phyloP scores from a whole-genome alignment of 2,113 vertebrate species.

The Riparia riparia region DNA sequence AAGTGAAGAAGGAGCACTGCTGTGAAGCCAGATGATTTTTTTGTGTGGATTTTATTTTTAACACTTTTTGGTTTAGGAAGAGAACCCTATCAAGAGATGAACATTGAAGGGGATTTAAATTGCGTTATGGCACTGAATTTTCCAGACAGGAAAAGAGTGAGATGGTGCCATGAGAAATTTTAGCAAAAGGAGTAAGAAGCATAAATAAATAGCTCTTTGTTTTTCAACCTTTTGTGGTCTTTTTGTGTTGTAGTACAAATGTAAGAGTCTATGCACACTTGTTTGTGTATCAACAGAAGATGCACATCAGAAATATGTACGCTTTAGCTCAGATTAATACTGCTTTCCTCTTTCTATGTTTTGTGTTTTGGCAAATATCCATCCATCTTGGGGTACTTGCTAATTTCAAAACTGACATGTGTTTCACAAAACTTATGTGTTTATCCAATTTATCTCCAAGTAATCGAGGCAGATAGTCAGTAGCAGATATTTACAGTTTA shows the following conservation, averaged over 20 bases:
- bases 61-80: background rate
- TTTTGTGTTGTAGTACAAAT: background rate
- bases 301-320: background rate
- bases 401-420: background rate
- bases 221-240: background rate
- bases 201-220: background rate
- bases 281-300: background rate
- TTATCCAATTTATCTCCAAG: background rate
- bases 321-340: background rate
- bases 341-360: background rate
- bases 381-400: background rate
- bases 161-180: background rate
- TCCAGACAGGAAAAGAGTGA: background rate
- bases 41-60: slow-evolving; percentile 5
- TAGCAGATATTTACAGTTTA: slow-evolving; percentile 31
- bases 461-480: background rate
- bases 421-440: background rate
- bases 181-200: background rate
- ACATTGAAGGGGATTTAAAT: background rate
- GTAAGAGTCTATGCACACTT: background rate
- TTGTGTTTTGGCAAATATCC: background rate
- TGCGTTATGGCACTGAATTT: background rate
- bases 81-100: background rate
- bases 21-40: background rate
- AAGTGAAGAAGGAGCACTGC: background rate